Percentiles rank a stretch among this genome's conserved stretches.
Conservation (phyloP, 2,113 vertebrate species). For the Myrmecobius fasciatus region DNA sequence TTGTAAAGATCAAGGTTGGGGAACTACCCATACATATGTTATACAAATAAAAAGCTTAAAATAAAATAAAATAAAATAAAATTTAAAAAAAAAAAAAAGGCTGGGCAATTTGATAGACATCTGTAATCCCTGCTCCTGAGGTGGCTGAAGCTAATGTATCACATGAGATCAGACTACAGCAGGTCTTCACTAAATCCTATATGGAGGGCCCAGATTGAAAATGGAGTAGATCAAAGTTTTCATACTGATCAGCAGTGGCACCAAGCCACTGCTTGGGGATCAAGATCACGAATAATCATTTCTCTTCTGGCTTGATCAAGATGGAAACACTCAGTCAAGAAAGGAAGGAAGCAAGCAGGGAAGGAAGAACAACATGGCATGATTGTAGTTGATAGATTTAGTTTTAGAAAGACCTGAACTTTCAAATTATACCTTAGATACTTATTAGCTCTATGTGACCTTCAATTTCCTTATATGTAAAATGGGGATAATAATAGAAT, state of each 20-base stretch:
- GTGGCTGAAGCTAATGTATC: neutral
- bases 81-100: too few species aligned
- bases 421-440: neutral
- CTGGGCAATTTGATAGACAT: too few species aligned
- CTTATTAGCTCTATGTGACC: neutral
- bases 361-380: neutral
- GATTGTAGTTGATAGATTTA: neutral
- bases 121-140: neutral
- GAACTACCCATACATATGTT: too few species aligned
- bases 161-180: neutral
- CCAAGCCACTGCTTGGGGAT: neutral
- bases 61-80: too few species aligned
- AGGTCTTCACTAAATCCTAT: neutral
- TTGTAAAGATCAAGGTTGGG: too few species aligned
- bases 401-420: too few species aligned
- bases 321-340: neutral
- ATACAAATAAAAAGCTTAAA: too few species aligned
- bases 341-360: neutral
- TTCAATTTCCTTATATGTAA: neutral
- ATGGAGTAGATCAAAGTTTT: neutral
- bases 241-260: neutral
- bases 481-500: neutral
- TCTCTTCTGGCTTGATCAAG: neutral
- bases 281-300: neutral
- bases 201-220: neutral